Evolutionary conservation across 2,113 vertebrate genomes (phyloP).

Genomic region (Carassius auratus): DNA sequence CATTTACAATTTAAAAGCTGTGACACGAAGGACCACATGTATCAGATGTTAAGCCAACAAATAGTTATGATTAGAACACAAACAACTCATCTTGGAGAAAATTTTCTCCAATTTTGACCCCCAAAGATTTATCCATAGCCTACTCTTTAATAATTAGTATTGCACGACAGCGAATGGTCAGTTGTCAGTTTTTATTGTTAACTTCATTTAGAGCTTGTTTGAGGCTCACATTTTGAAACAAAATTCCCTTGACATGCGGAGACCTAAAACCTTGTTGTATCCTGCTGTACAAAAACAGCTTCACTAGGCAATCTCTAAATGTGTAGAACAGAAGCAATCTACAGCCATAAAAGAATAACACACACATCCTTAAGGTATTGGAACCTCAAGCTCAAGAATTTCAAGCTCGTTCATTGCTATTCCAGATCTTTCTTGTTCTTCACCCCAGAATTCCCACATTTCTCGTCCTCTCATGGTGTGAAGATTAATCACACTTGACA

Average conservation of each 20-base stretch:
- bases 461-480: slow-evolving; percentile 11
- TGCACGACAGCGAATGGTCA: neutral
- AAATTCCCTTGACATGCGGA: neutral
- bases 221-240: neutral
- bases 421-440: slow-evolving; percentile 24
- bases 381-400: neutral
- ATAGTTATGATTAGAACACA: neutral
- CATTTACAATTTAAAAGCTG: too few species aligned
- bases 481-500: slow-evolving; percentile 51
- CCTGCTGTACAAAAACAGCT: neutral
- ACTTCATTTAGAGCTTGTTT: neutral
- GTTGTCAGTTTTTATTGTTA: neutral
- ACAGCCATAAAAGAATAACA: slow-evolving; percentile 12
- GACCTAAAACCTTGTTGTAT: neutral
- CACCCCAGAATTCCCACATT: slow-evolving; percentile 39
- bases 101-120: neutral
- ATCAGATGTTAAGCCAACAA: neutral
- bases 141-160: neutral
- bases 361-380: neutral
- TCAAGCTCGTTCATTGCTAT: slow-evolving; percentile 30
- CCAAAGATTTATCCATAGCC: neutral
- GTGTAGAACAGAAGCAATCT: neutral
- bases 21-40: too few species aligned
- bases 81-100: neutral
- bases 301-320: neutral